Percentiles rank a stretch among this genome's conserved stretches.
Evolutionary conservation across 2,797 vertebrate species (phyloP).

Genomic region (Erethizon dorsatum): DNA sequence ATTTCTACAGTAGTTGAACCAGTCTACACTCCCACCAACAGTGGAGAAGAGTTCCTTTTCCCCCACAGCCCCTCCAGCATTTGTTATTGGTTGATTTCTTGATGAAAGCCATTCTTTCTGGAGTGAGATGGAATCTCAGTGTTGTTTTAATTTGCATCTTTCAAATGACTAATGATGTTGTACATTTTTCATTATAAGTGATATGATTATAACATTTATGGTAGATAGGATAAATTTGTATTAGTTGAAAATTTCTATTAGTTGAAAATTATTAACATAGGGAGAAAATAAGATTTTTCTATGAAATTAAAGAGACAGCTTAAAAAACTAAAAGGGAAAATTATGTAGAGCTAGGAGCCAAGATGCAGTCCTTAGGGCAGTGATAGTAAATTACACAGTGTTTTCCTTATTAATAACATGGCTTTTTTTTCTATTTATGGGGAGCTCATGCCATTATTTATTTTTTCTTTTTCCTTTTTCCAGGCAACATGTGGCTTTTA

Average conservation of each 20-base stretch:
- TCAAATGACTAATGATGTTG: no score
- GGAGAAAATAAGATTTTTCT: conserved; percentile 27
- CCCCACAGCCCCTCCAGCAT: no score
- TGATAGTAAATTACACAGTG: not conserved
- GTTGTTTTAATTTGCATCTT: no score
- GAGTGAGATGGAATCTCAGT: no score
- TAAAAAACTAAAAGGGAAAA: not conserved
- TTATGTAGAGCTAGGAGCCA: not conserved
- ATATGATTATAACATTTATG: conserved; percentile 16
- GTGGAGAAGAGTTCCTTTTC: no score
- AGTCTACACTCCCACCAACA: no score
- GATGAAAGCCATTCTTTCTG: no score
- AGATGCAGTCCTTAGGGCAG: not conserved
- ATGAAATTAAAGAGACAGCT: conserved; percentile 36
- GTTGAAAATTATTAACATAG: conserved; percentile 4
- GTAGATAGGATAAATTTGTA: not conserved
- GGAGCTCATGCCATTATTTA: conserved; percentile 49
- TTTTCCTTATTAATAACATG: conserved; percentile 35
- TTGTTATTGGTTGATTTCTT: no score
- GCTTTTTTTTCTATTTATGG: not conserved
- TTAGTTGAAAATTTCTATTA: not conserved
- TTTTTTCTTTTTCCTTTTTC: conserved; percentile 31
- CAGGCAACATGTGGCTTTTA: not conserved
- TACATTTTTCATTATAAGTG: not conserved
- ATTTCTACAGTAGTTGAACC: no score